Evolutionary conservation across 2,113 vertebrate species (phyloP).

Genomic region (Petromus typicus): DNA sequence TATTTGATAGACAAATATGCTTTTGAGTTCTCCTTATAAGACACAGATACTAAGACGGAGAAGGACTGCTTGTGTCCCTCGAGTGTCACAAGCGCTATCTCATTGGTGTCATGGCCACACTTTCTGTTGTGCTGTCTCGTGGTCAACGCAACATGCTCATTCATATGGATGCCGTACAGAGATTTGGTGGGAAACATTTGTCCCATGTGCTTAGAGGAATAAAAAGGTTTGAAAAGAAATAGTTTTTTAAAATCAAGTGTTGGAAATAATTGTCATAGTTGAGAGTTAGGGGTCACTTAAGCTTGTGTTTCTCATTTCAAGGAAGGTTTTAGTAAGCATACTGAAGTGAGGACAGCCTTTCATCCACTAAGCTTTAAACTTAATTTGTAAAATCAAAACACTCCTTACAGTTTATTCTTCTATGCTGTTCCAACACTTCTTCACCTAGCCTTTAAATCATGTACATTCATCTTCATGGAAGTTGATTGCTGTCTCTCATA

Average conservation of each 20-base stretch:
- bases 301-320: constrained; percentile 11
- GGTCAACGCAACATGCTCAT: background rate
- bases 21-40: background rate
- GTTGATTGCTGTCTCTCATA: constrained; percentile 32
- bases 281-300: background rate
- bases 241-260: background rate
- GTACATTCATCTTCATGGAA: background rate
- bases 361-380: background rate
- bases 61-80: background rate
- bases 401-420: constrained; percentile 27
- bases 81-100: background rate
- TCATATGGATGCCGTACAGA: background rate
- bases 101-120: background rate
- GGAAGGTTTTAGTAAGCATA: background rate
- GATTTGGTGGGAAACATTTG: background rate
- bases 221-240: background rate
- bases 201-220: background rate
- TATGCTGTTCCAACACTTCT: background rate
- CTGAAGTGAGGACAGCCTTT: background rate
- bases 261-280: constrained; percentile 33
- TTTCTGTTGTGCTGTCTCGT: background rate
- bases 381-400: constrained; percentile 49
- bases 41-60: background rate
- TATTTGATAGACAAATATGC: background rate
- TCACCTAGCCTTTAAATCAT: background rate